phyloP scores from a whole-genome alignment of 2,113 vertebrate species.

The Osmerus eperlanus region DNA sequence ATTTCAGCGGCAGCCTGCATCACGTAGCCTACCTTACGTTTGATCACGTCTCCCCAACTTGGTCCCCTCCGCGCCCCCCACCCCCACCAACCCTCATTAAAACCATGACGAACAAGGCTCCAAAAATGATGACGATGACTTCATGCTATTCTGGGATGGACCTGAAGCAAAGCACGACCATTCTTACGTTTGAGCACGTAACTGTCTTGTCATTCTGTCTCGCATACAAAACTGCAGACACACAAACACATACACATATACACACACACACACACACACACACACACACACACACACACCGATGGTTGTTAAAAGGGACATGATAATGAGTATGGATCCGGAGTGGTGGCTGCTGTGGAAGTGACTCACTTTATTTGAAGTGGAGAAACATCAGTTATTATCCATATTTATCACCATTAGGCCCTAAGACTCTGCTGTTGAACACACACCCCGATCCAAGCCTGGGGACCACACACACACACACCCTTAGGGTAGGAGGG shows the following conservation, averaged over 20 bases:
- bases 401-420: constrained; percentile 40
- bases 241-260: constrained; percentile 4
- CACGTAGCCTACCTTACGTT: neutral
- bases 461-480: constrained; percentile 2
- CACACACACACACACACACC: constrained; percentile 2
- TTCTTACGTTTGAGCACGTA: constrained; percentile 22
- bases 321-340: constrained; percentile 41
- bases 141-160: neutral
- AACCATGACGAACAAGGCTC: neutral
- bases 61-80: neutral
- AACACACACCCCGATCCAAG: constrained; percentile 4
- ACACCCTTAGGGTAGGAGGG: neutral
- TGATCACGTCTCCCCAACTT: constrained; percentile 18
- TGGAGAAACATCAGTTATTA: constrained; percentile 47
- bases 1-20: neutral
- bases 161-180: neutral
- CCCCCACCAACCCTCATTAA: neutral
- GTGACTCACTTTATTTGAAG: constrained; percentile 44
- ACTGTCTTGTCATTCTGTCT: constrained; percentile 3
- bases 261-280: too few species aligned
- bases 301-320: constrained; percentile 12
- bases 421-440: constrained; percentile 11
- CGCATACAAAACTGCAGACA: constrained; percentile 4
- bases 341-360: constrained; percentile 22
- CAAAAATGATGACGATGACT: neutral